Base-by-base conservation (phyloP, 2,113 vertebrate genomes). In the Ranitomeya imitator region DNA sequence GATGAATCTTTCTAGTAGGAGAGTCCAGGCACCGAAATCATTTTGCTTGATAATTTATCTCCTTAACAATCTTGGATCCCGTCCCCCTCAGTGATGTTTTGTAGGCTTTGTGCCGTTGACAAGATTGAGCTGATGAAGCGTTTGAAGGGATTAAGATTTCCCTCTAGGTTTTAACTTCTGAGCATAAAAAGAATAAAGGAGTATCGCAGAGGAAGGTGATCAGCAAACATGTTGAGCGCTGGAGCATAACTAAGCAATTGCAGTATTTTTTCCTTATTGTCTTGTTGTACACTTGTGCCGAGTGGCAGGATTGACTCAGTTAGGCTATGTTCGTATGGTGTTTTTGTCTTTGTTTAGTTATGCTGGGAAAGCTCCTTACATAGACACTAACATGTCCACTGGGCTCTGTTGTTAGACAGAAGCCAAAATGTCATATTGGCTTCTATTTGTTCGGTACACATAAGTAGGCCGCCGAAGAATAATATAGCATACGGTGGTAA, bases 81-180 rank as follows among this genome's bases (percentile, higher is more conserved):
- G 13, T 63, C 54, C 57, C 65, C 19, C n/a, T 45, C 26, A 10
- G 18, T 78, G 5, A 21, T n/a, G 54, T 74, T 55, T 55, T 76
- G 67, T 31, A 31, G 65, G 52, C 83, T 74, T 85, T 85, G 85
- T 86, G 14, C 31, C 65, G 37, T 11, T 86, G 74, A 86, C 74
- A 79, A 78, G 60, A 52, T 65, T 86, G 59, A 78, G 57, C 79
- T 79, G 57, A 65, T 79, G 57, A 19, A 65, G 74, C 21, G 45
- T 86, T 77, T 86, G 59, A 86, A 86, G 59, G 45, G 85, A 78
- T 78, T 86, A 78, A 78, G 31, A n/a, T 63, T 86, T 79, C 15
- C 37, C 63, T 59, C 15, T 10, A 65, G 45, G 73, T 78, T 26
- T 86, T 61, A 63, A 54, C 55, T 63, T 86, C 37, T 18, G 74